Base-by-base conservation (phyloP, 2,888 invertebrate genomes). In the Dermolepida albohirtum region DNA sequence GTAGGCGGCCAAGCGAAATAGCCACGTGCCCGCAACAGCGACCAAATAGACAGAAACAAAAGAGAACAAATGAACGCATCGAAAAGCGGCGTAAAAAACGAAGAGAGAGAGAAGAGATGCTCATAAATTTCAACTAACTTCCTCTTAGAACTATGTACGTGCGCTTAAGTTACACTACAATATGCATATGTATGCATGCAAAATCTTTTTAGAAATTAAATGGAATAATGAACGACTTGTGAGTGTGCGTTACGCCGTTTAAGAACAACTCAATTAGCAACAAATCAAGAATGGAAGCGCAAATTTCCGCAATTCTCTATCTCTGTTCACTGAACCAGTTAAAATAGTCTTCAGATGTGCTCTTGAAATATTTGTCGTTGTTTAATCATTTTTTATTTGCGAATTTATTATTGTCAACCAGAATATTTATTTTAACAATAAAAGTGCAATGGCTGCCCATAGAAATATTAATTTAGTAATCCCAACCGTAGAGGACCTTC, bases 1-100 rank as follows among this genome's bases (percentile, higher is more conserved):
- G 77, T 78, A 75, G 77, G 78, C 77, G 79, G 76, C 76, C 76
- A 71, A 75, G 76, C 71, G 74, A 74, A 75, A 75, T 75, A 73
- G 76, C 77, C 79, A 78, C 79, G 79, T 78, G 78, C 78, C 78
- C 76, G 72, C 75, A 73, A 76, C 34, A 6, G 4, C 34, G 34
- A 10, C 10, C 34, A 10, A 34, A 34, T 74, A 72, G 72, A 64
- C 62, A 69, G 73, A 74, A 73, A 67, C 63, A 39, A 51, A 47
- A 43, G 49, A 55, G 47, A 12, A 57, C 39, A 17, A n/a, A n/a
- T 34, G 55, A 64, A 64, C 64, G 43, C 64, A 29, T 34, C 51
- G 64, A 16, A 44, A 34, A 44, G 50, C 64, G 40, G 64, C 43
- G 27, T 27, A 40, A 57, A 22, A 22, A 57, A n/a, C 22, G 22